A percentile compares a stretch with the other conserved stretches of the same genome.
Evolutionary conservation across 1,140 invertebrate species (phyloP).

Genomic region (Caenorhabditis latens): DNA sequence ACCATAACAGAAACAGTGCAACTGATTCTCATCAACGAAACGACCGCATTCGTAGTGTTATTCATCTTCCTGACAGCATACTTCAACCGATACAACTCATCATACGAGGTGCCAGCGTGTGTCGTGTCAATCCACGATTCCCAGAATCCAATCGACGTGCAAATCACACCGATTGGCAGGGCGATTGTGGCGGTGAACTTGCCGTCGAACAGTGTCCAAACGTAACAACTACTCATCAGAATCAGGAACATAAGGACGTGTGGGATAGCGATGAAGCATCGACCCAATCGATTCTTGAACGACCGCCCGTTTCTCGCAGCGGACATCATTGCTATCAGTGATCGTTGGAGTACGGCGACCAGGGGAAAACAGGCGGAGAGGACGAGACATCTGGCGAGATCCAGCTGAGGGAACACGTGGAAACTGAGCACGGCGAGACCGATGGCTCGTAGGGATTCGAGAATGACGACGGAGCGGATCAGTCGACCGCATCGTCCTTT

Average conservation of each 20-base stretch:
- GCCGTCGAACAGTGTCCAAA: slow-evolving; percentile 60
- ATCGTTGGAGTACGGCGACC: slow-evolving; percentile 63
- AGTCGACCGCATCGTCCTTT: slow-evolving; percentile 24
- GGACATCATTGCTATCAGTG: slow-evolving; percentile 55
- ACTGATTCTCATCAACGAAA: slow-evolving; percentile 65
- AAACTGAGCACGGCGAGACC: slow-evolving; percentile 68
- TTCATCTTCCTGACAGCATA: slow-evolving; percentile 72
- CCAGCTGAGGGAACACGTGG: slow-evolving; percentile 71
- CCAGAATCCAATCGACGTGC: slow-evolving; percentile 73
- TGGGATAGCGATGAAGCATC: slow-evolving; percentile 41
- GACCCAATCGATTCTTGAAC: slow-evolving; percentile 49
- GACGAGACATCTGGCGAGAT: slow-evolving; percentile 69
- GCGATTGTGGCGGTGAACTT: slow-evolving; percentile 34
- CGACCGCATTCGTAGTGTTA: slow-evolving; percentile 65
- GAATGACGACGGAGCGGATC: not conserved
- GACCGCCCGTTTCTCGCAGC: slow-evolving; percentile 13
- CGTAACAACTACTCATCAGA: slow-evolving; percentile 32
- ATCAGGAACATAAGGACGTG: slow-evolving; percentile 55
- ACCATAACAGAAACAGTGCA: slow-evolving; percentile 61
- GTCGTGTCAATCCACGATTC: slow-evolving; percentile 71
- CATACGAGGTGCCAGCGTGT: slow-evolving; percentile 66
- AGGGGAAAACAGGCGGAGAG: slow-evolving; percentile 63
- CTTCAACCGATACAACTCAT: slow-evolving; percentile 73
- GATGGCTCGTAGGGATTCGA: slow-evolving; percentile 37
- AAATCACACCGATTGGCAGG: slow-evolving; percentile 65